phyloP scores from a whole-genome alignment of 1,140 invertebrate genomes.

The Solenopsis fugax region DNA sequence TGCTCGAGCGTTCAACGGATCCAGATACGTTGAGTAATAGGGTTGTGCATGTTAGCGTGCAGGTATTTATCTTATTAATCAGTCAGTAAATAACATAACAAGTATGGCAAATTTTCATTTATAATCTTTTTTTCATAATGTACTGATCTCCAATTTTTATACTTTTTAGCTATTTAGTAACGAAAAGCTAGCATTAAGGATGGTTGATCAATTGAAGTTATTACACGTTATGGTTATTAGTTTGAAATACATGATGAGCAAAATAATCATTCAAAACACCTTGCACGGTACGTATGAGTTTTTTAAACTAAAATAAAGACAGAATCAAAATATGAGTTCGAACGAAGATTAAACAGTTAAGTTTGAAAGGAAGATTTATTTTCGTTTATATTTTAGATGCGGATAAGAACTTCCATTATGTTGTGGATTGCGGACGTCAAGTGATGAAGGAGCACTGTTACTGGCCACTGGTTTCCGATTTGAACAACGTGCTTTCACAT shows the following conservation, averaged over 20 bases:
- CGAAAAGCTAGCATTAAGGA: slow-evolving; percentile 94
- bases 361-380: neutral
- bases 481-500: slow-evolving; percentile 99
- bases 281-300: slow-evolving; percentile 90
- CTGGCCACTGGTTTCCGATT: slow-evolving; percentile 98
- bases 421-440: slow-evolving; percentile 96
- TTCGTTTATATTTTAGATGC: slow-evolving; percentile 87
- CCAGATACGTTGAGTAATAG: slow-evolving; percentile 97
- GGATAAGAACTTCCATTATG: slow-evolving; percentile 93
- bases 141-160: slow-evolving; percentile 1
- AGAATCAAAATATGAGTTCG: neutral
- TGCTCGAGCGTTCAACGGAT: slow-evolving; percentile 94
- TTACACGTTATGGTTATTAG: slow-evolving; percentile 98
- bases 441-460: slow-evolving; percentile 99
- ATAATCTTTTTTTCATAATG: slow-evolving; percentile 77
- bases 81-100: neutral
- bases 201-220: slow-evolving; percentile 96
- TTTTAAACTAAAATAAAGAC: slow-evolving; percentile 27
- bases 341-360: neutral
- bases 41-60: slow-evolving; percentile 98
- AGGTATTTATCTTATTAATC: slow-evolving; percentile 81
- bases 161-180: slow-evolving; percentile 94
- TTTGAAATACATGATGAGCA: slow-evolving; percentile 97
- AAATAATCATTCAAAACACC: slow-evolving; percentile 95
- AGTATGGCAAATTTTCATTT: neutral